Evolutionary conservation across 1,140 invertebrate genomes (phyloP), one percentile per base, ranked within the genome.

Genomic region (Halesus radiatus): DNA sequence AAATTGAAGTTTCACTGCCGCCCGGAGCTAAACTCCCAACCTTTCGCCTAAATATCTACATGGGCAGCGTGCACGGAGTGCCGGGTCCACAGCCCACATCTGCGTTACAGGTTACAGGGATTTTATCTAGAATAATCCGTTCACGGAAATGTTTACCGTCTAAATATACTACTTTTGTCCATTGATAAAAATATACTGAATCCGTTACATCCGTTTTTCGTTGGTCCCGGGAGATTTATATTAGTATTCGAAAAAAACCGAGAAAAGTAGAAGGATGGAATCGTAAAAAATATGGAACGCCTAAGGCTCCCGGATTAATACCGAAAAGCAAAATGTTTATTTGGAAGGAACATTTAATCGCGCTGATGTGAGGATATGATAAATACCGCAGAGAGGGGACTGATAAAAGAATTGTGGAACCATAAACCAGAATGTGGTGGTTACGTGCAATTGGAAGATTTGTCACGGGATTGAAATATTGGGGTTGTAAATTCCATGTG

Each of bases 1-100:
- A 80, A 83, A 83, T 76, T 83, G 80, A 58, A 79, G 76, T 83
- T 56, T 32, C 15, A 37, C 29, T 8, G n/a, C 66, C 37, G 29
- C 66, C 66, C 37, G 66, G 15, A 45, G 66, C 66, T 74, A 29
- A 74, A 74, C 37, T 50, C 22, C 29, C 20, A 77, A 76, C 73
- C 26, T 76, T 76, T 62, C 45, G 22, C 73, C 37, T 76, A 56
- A 56, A 45, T 54, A 45, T 13, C 3, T 37, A 29, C 5, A 2
- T 15, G 29, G 29, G 2, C 15, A 37, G 64, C 58, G 60, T 15
- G 15, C 26, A 32, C 26, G 22, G 13, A 64, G 20, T 50, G n/a
- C 29, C 6, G 29, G 15, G 64, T n/a, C 64, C 64, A n/a, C n/a
- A 37, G 3, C 32, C 32, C 29, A 3, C 29, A 50, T 68, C 64